Evolutionary conservation across 1,140 invertebrate species (phyloP).

Genomic region (Drosophila tani): DNA sequence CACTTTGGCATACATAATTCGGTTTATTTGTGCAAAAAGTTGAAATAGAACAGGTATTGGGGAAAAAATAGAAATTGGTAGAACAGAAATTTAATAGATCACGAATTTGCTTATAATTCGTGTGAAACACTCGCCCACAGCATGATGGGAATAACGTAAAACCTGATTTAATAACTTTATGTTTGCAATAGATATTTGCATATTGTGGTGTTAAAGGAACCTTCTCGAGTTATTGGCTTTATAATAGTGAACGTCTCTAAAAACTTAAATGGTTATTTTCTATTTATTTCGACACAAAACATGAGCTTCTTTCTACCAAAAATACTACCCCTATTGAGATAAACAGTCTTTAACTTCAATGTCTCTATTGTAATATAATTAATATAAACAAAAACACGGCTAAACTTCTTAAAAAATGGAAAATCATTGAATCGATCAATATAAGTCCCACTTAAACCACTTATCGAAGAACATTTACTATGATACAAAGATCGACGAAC

Average conservation of each 20-base stretch:
- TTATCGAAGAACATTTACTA: background rate
- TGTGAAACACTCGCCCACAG: background rate
- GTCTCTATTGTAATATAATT: too few species aligned
- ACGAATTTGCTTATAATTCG: background rate
- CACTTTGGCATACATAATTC: background rate
- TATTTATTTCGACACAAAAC: too few species aligned
- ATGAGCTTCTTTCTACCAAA: background rate
- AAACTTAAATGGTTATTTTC: too few species aligned
- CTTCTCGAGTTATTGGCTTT: background rate
- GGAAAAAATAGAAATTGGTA: background rate
- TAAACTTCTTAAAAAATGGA: background rate
- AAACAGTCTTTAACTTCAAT: background rate
- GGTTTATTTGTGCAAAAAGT: too few species aligned
- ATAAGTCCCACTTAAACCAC: background rate
- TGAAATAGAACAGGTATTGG: background rate
- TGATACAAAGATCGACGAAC: constrained; percentile 4
- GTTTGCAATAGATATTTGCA: background rate
- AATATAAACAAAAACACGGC: too few species aligned
- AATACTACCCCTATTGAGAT: background rate
- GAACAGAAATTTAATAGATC: background rate
- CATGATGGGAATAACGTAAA: background rate
- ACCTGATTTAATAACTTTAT: background rate
- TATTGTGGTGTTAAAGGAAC: background rate
- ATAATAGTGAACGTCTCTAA: too few species aligned
- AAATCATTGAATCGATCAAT: background rate